Conservation (phyloP, 2,888 invertebrate species). For the Rotaria macrura region DNA sequence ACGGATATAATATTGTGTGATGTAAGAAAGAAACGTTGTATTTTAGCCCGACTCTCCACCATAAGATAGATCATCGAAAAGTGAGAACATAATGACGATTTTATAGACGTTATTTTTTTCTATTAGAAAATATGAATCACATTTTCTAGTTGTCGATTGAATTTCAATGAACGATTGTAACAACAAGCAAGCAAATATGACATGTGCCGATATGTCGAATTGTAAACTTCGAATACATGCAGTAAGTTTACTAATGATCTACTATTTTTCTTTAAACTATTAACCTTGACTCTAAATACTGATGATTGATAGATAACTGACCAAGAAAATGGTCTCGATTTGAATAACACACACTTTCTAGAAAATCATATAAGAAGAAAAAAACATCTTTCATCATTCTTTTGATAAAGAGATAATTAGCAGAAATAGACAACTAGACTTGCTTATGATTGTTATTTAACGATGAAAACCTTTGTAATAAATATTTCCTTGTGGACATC, state of each 20-base stretch:
- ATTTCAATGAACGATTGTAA: not conserved
- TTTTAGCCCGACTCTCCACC: not conserved
- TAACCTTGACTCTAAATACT: too few species aligned
- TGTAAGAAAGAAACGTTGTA: not conserved
- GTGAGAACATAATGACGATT: not conserved
- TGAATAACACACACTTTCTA: too few species aligned
- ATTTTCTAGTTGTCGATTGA: not conserved
- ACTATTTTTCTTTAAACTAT: not conserved
- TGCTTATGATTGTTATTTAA: too few species aligned
- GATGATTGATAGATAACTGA: too few species aligned
- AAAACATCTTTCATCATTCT: too few species aligned
- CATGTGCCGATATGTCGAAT: not conserved
- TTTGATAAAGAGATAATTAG: too few species aligned
- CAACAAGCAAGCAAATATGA: not conserved
- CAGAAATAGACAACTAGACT: too few species aligned
- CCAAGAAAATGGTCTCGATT: too few species aligned
- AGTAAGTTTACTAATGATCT: not conserved
- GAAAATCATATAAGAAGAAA: too few species aligned
- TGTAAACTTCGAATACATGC: constrained; percentile 12
- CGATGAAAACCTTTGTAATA: too few species aligned
- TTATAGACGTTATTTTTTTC: not conserved
- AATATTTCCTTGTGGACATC: too few species aligned
- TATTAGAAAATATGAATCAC: not conserved
- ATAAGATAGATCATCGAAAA: not conserved
- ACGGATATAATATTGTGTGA: not conserved